phyloP scores from a whole-genome alignment of 2,888 invertebrate species.

The Drosophila suboccidentalis region DNA sequence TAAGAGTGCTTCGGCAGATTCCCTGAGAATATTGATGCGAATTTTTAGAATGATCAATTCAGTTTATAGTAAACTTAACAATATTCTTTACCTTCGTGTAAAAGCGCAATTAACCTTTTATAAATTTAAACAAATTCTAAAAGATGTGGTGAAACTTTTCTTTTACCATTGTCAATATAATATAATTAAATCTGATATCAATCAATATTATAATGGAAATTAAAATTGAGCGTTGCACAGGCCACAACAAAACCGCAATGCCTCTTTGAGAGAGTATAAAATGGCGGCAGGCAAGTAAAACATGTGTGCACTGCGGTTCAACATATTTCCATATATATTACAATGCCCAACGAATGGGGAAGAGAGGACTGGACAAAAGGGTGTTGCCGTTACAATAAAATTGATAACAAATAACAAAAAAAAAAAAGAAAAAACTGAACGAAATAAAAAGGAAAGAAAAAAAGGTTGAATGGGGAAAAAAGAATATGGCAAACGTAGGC shows the following conservation, averaged over 20 bases:
- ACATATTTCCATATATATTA: constrained; percentile 41
- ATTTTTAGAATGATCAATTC: neutral
- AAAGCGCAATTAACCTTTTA: neutral
- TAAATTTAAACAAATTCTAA: neutral
- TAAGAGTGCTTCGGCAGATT: neutral
- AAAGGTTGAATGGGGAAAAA: neutral
- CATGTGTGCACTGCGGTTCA: constrained; percentile 13
- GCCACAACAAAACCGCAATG: constrained; percentile 14
- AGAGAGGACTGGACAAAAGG: constrained; percentile 16
- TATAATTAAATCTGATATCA: neutral
- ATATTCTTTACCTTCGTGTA: neutral
- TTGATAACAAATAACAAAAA: constrained; percentile 49
- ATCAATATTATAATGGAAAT: neutral
- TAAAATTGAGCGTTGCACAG: neutral
- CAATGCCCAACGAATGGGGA: constrained; percentile 7
- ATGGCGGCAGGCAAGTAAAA: constrained; percentile 15
- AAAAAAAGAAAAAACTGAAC: too few species aligned
- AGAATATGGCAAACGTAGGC: constrained; percentile 32
- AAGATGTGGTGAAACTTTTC: neutral
- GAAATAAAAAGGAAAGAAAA: too few species aligned
- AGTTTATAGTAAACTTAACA: too few species aligned
- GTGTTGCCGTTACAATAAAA: constrained; percentile 50
- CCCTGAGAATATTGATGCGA: neutral
- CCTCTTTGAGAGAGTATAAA: constrained; percentile 15
- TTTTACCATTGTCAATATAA: neutral